Base-by-base conservation (phyloP, 2,888 invertebrate species). In the Carterocephalus palaemon region DNA sequence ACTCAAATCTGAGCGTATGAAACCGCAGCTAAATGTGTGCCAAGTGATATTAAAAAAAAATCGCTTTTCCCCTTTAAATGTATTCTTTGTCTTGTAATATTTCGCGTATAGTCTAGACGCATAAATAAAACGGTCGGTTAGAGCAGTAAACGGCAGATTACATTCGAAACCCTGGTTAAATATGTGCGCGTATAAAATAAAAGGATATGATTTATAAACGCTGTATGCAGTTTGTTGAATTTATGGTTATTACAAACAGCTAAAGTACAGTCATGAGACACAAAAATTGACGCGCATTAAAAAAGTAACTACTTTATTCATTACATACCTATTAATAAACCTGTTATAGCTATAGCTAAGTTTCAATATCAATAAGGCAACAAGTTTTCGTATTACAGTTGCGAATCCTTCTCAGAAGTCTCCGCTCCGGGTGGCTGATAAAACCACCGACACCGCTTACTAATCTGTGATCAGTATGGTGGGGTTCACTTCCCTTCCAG, bases 61-160 rank as follows among this genome's bases (percentile, higher is more conserved):
- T 29, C 29, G 20, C 29, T 15, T 29, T 28, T 31, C n/a, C 28
- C 6, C 12, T 29, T 39, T 39, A n/a, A 29, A 15, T 16, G 16
- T 15, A 39, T 10, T 37, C 12, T 37, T 42, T 33, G 42, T 42
- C 26, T 42, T 42, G 34, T 29, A 16, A 29, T 34, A 19, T 26
- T 34, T 20, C 26, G 17, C 45, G 36, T 46, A n/a, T 19, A 40
- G 56, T 56, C 57, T 57, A 54, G 56, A 56, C 57, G 33, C 53
- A 57, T 57, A 54, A 54, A 57, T 51, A 54, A 52, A 46, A 52
- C 34, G 50, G 23, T 28, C 15, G 29, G 43, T 36, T 43, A 36
- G 43, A 17, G 23, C 32, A 29, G 23, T 43, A 43, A 8, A 43
- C 29, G 23, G 29, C 5, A 36, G 36, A 36, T 43, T 45, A 37